Base-by-base conservation (phyloP, 2,113 vertebrate species). In the Hyaena hyaena region DNA sequence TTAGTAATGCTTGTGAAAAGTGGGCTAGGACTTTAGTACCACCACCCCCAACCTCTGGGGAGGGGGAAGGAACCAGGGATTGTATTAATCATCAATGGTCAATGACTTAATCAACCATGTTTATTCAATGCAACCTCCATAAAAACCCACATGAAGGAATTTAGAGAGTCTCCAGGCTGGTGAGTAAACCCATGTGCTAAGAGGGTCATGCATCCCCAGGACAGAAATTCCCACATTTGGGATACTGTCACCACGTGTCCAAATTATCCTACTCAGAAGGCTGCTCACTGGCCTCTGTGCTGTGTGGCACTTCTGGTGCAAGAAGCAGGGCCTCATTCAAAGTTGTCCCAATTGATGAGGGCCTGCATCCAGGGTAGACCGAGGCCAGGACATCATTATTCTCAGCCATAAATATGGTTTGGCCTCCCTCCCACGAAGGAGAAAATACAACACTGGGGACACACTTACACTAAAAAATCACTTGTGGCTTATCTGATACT, bases 321-420 rank as follows among this genome's bases (percentile, higher is more conserved):
- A 39, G 43, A 79, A 89, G 43, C 23, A 48, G 24, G 43, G 26
- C 26, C 0, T 43, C 73, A 5, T 3, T n/a, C 74, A 4, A 10
- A 4, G 68, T 55, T 3, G 5, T 61, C 39, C 65, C 19, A 10
- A 24, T 53, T 39, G 33, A 68, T 7, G 55, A 66, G 39, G 26
- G 10, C 11, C 2, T 26, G 39, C 1, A 10, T 15, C 1, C 0
- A 1, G 24, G 24, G 26, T 73, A 89, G 10, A 48, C 1, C 1
- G n/a, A 63, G 4, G 16, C 26, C 28, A 84, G 33, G 50, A 28
- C 26, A 16, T 43, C 2, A 1, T 71, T n/a, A 2, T 1, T 53
- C 35, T 76, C 74, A 50, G 61, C 14, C 7, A 0, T 43, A 68
- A 21, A 17, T 6, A 16, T 5, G 28, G 10, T 23, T 43, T 28